These are phyloP conservation scores for Lochmaea crataegi DNA, from an alignment of 2,888 invertebrate genomes.

Conservation along the genomic window DNA sequence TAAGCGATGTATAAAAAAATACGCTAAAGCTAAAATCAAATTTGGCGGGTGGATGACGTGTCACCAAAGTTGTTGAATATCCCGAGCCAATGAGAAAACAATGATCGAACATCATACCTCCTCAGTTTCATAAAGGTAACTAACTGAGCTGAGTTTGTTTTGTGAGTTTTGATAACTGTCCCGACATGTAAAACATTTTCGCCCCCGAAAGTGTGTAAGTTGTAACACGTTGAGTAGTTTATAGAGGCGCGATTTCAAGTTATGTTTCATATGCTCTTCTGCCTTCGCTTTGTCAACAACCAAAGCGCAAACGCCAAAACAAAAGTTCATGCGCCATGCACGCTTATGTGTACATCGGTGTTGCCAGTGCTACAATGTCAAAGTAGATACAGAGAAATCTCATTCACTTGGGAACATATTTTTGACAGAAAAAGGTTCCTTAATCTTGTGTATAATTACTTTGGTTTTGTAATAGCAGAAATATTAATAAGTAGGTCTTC, in stretches of 20 bases:
- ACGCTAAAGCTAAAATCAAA: slow-evolving; percentile 36
- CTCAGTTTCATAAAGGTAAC: slow-evolving; percentile 39
- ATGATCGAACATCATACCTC: slow-evolving; percentile 28
- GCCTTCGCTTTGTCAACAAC: slow-evolving; percentile 56
- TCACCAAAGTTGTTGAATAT: slow-evolving; percentile 27
- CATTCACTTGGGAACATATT: not conserved
- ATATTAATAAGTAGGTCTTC: too few species aligned
- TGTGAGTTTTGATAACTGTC: slow-evolving; percentile 35
- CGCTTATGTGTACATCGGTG: slow-evolving; percentile 58
- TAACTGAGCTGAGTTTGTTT: slow-evolving; percentile 37
- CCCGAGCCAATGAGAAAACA: slow-evolving; percentile 25
- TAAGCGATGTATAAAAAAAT: not conserved
- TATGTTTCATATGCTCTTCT: slow-evolving; percentile 63
- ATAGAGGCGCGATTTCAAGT: slow-evolving; percentile 55
- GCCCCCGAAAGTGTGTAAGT: slow-evolving; percentile 50
- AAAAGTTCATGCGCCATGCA: slow-evolving; percentile 74
- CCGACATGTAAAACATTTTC: slow-evolving; percentile 46
- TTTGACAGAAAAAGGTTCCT: not conserved
- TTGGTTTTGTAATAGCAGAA: not conserved
- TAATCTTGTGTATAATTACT: not conserved
- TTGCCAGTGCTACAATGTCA: slow-evolving; percentile 9
- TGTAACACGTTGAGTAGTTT: slow-evolving; percentile 51
- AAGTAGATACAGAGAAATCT: not conserved
- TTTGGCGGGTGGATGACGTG: slow-evolving; percentile 46
- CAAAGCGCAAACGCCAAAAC: slow-evolving; percentile 51